Evolutionary conservation across 1,140 invertebrate genomes (phyloP), one percentile per base, ranked within the genome.

Genomic region (Brachionus koreanus): DNA sequence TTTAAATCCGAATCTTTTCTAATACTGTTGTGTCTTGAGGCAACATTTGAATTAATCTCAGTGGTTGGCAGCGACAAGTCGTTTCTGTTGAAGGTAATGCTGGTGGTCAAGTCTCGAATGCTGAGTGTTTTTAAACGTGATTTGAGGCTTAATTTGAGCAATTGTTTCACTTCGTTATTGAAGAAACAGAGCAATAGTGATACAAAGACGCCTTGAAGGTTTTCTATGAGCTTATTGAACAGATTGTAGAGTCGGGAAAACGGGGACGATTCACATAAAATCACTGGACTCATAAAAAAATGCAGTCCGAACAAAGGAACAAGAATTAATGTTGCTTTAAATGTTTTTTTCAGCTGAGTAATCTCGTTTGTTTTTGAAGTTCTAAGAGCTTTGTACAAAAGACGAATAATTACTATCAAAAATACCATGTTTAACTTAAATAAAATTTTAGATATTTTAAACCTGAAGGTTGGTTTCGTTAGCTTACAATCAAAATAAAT

Each of bases 101-200:
- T 61, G 9, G 23, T 39, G 9, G 49, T 43, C 6, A 65, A 43
- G 23, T 65, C 76, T 16, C 76, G 49, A n/a, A 77, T 46, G 35
- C 74, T 52, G 7, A 77, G 42, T 29, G 74, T 37, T 13, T 79
- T 57, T 42, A 57, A 6, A 9, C 49, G 16, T 23, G 76, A 79
- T 49, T 57, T 65, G 35, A 79, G 25, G 12, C 4, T 49, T 46
- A 33, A 7, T 9, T 61, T 57, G 33, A 77, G 39, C 35, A 79
- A 25, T 65, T 79, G 33, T 79, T 79, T 79, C 13, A 79, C 76
- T 65, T 79, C 76, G 16, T 79, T 57, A 65, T 79, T 79, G 5
- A 57, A 42, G 37, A 79, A 65, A 16, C 76, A 79, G 5, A 79
- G 57, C 29, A 79, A 13, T 19, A 79, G 5, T 6, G 61, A 39